Conservation (phyloP, 1,140 invertebrate genomes). For the Philopotamus ludificatus region DNA sequence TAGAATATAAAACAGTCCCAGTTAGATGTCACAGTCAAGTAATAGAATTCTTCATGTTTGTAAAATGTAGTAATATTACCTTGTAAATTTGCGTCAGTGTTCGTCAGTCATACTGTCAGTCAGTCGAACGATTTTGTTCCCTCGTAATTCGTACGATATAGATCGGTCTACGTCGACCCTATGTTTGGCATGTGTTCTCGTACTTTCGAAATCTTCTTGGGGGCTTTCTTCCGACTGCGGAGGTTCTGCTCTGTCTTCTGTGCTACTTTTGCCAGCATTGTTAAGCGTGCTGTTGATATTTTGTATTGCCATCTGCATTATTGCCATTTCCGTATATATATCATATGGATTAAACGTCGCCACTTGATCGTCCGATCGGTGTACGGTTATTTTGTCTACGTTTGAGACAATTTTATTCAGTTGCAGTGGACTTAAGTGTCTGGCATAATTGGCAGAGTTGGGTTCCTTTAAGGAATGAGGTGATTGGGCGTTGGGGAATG, state of each 20-base stretch:
- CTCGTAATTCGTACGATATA: slow-evolving; percentile 35
- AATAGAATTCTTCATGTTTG: slow-evolving; percentile 4
- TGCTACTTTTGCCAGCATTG: background rate
- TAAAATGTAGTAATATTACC: slow-evolving; percentile 22
- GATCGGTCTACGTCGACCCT: slow-evolving; percentile 25
- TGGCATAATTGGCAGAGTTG: background rate
- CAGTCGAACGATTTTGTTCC: slow-evolving; percentile 36
- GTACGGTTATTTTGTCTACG: slow-evolving; percentile 20
- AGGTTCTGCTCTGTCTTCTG: background rate
- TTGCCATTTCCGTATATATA: slow-evolving; percentile 24
- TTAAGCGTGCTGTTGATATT: background rate
- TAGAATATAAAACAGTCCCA: background rate
- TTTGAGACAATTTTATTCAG: slow-evolving; percentile 34
- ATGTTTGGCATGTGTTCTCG: background rate
- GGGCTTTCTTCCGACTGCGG: background rate
- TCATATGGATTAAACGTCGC: background rate
- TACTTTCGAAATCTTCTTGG: slow-evolving; percentile 5
- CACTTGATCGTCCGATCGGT: slow-evolving; percentile 19
- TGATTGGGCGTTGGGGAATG: slow-evolving; percentile 21
- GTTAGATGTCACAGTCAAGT: slow-evolving; percentile 1
- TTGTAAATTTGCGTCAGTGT: slow-evolving; percentile 28
- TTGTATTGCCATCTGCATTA: slow-evolving; percentile 9
- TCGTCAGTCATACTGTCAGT: slow-evolving; percentile 38
- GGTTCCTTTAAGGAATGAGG: background rate
- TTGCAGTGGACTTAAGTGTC: slow-evolving; percentile 12